phyloP scores from a whole-genome alignment of 2,113 vertebrate genomes.

The Pavo muticus region DNA sequence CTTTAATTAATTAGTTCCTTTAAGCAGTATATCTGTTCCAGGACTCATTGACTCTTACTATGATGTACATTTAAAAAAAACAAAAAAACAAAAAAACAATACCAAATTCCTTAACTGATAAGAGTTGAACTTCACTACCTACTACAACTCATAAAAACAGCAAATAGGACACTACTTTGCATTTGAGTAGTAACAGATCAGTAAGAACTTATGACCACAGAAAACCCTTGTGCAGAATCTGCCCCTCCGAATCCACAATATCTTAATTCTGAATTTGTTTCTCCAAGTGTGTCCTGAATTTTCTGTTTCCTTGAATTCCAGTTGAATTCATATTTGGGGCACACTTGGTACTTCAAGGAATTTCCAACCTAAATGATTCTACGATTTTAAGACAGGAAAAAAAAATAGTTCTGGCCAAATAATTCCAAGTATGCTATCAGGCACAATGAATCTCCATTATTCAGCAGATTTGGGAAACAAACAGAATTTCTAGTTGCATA shows the following conservation, averaged over 20 bases:
- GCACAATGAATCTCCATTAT: neutral
- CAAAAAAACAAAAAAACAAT: neutral
- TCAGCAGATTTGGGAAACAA: neutral
- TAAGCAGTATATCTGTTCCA: slow-evolving; percentile 28
- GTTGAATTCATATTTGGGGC: neutral
- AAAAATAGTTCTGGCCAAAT: neutral
- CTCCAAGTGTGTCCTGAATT: neutral
- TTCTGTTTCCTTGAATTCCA: neutral
- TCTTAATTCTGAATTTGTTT: neutral
- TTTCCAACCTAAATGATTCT: neutral
- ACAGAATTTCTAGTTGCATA: neutral
- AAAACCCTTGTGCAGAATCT: neutral
- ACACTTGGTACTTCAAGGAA: neutral
- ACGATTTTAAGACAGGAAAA: neutral
- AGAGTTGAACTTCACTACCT: neutral
- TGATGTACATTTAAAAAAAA: neutral
- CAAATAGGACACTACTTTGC: neutral
- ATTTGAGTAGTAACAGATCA: neutral
- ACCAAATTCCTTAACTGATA: neutral
- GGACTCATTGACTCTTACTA: neutral
- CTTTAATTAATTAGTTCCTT: slow-evolving; percentile 75
- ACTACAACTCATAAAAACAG: neutral
- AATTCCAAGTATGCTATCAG: neutral
- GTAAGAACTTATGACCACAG: neutral
- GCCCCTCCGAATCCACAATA: neutral